These are phyloP conservation scores for Erebia epiphron DNA, from an alignment of 2,888 invertebrate genomes.

Conservation along the genomic window DNA sequence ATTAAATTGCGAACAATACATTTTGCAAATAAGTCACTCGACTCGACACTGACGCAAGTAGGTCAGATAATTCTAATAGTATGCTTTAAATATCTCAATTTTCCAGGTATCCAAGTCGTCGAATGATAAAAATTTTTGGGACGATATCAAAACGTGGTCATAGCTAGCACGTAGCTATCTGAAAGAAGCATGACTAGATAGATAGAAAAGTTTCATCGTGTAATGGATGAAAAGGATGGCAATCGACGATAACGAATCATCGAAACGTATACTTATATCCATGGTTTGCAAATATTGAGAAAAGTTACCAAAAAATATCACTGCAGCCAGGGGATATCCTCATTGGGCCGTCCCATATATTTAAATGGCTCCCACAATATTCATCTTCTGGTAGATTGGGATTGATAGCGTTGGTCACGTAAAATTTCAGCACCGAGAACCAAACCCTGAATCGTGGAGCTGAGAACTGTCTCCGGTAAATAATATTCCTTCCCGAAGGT, in stretches of 20 bases:
- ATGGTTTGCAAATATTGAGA: background rate
- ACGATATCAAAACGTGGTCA: background rate
- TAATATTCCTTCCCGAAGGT: constrained; percentile 80
- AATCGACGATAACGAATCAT: no score
- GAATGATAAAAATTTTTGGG: no score
- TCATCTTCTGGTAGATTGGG: constrained; percentile 87
- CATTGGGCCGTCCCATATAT: constrained; percentile 94
- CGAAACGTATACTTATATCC: background rate
- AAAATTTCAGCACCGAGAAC: constrained; percentile 94
- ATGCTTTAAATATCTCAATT: no score
- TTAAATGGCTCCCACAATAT: constrained; percentile 91
- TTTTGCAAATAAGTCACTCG: no score
- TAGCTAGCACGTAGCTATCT: no score
- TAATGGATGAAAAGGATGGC: no score
- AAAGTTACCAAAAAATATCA: constrained; percentile 90
- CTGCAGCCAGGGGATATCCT: constrained; percentile 90
- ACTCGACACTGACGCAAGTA: background rate
- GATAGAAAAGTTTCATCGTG: no score
- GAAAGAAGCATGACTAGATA: no score
- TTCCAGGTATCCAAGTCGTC: background rate
- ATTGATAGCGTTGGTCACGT: constrained; percentile 86
- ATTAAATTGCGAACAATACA: no score
- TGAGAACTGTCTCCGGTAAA: constrained; percentile 83
- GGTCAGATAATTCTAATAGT: no score
- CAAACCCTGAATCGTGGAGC: constrained; percentile 90